Evolutionary conservation across 1,140 invertebrate genomes (phyloP).

Genomic region (Bombus balteatus): DNA sequence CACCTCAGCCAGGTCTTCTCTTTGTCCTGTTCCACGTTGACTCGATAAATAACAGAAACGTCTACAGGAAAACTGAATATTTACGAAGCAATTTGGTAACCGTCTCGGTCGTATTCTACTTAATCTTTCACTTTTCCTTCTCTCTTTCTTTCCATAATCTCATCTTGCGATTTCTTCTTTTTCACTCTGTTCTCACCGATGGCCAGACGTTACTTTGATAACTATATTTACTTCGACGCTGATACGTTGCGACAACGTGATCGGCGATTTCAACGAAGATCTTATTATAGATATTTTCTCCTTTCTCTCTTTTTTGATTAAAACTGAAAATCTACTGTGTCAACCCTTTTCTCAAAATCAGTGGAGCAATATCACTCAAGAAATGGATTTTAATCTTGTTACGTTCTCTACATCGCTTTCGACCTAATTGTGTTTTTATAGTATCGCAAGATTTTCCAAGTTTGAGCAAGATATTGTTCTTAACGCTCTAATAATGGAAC

Average conservation of each 20-base stretch:
- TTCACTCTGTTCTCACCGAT: not conserved
- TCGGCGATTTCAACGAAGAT: not conserved
- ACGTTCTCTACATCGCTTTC: not conserved
- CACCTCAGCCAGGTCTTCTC: conserved; percentile 52
- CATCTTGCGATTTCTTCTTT: not conserved
- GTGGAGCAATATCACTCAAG: not conserved
- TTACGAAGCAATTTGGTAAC: conserved; percentile 54
- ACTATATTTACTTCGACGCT: conserved; percentile 13
- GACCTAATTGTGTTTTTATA: not conserved
- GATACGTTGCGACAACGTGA: not conserved
- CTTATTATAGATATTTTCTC: not conserved
- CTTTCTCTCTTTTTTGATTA: not conserved
- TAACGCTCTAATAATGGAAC: no score
- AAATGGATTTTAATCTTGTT: not conserved
- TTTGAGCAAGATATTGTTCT: not conserved
- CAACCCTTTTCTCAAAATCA: not conserved
- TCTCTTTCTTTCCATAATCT: not conserved
- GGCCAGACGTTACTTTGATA: not conserved
- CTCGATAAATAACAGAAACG: conserved; percentile 62
- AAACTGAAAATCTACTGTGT: not conserved
- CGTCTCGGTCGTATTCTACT: not conserved
- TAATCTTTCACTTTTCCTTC: not conserved
- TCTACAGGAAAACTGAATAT: conserved; percentile 60
- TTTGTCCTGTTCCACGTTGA: conserved; percentile 46
- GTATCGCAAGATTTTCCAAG: not conserved